phyloP scores from a whole-genome alignment of 2,797 vertebrate species.

The Semaprochilodus insignis region DNA sequence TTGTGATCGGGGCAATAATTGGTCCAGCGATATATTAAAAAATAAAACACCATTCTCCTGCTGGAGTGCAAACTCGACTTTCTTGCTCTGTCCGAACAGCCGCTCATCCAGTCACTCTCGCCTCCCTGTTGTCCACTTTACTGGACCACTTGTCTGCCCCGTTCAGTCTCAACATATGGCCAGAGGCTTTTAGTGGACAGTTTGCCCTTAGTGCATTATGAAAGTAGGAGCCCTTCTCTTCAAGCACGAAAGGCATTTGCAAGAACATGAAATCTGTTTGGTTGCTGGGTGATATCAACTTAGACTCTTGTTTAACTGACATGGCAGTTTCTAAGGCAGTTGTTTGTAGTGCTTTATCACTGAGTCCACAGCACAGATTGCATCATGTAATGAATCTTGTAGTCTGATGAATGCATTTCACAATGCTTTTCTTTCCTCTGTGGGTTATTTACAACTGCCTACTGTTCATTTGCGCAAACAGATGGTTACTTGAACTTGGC shows the following conservation, averaged over 20 bases:
- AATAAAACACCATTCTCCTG: slow-evolving; percentile 35
- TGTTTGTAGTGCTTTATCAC: not conserved
- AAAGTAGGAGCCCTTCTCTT: not conserved
- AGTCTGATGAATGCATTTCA: not conserved
- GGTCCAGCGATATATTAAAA: not conserved
- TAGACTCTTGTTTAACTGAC: not conserved
- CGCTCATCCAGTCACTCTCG: slow-evolving; percentile 22
- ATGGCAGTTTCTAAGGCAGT: not conserved
- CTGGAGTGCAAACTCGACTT: slow-evolving; percentile 24
- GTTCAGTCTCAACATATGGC: not conserved
- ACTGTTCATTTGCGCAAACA: slow-evolving; percentile 13
- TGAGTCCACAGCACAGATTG: not conserved
- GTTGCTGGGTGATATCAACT: not conserved
- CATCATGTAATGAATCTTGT: slow-evolving; percentile 6
- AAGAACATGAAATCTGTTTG: not conserved
- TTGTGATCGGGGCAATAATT: slow-evolving; percentile 12
- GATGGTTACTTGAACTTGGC: slow-evolving; percentile 10
- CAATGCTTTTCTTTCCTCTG: not conserved
- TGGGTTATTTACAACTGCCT: not conserved
- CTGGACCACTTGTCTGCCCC: slow-evolving; percentile 12
- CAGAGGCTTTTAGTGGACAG: not conserved
- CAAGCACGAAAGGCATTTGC: not conserved
- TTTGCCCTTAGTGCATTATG: not conserved
- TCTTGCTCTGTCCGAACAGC: slow-evolving; percentile 27
- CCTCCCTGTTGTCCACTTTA: slow-evolving; percentile 18